phyloP scores from a whole-genome alignment of 2,888 invertebrate species.

The Nephrocerus scutellatus region DNA sequence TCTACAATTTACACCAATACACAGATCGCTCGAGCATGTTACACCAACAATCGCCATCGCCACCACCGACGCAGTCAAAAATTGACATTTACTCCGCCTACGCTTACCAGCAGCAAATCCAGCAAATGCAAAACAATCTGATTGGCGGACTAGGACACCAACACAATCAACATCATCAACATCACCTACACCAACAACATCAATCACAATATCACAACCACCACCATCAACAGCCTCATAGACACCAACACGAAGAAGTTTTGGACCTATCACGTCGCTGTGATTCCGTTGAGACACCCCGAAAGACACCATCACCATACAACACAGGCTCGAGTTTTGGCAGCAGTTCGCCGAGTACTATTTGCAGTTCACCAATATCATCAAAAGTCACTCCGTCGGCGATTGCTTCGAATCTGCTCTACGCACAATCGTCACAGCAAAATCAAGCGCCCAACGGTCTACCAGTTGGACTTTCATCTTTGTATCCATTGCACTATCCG shows the following conservation, averaged over 20 bases:
- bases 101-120: slow-evolving; percentile 37
- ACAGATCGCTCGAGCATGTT: slow-evolving; percentile 30
- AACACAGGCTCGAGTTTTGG: slow-evolving; percentile 39
- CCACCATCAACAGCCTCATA: slow-evolving; percentile 5
- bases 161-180: slow-evolving; percentile 4
- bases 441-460: no score
- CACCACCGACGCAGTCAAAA: slow-evolving; percentile 26
- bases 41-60: slow-evolving; percentile 26
- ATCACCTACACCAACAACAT: slow-evolving; percentile 13
- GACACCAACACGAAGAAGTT: slow-evolving; percentile 30
- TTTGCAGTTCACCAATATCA: slow-evolving; percentile 19
- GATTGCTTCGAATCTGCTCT: slow-evolving; percentile 10
- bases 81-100: slow-evolving; percentile 40
- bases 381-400: neutral
- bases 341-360: slow-evolving; percentile 33
- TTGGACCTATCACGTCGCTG: slow-evolving; percentile 46
- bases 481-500: slow-evolving; percentile 20
- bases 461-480: slow-evolving; percentile 12
- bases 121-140: slow-evolving; percentile 19
- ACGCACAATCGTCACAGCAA: slow-evolving; percentile 4
- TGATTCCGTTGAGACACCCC: slow-evolving; percentile 38
- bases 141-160: slow-evolving; percentile 9
- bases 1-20: no score
- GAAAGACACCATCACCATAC: slow-evolving; percentile 44
- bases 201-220: slow-evolving; percentile 5